Percentiles rank a stretch among this genome's conserved stretches.
Conservation (phyloP, 1,140 invertebrate genomes). For the Hyles vespertilio region DNA sequence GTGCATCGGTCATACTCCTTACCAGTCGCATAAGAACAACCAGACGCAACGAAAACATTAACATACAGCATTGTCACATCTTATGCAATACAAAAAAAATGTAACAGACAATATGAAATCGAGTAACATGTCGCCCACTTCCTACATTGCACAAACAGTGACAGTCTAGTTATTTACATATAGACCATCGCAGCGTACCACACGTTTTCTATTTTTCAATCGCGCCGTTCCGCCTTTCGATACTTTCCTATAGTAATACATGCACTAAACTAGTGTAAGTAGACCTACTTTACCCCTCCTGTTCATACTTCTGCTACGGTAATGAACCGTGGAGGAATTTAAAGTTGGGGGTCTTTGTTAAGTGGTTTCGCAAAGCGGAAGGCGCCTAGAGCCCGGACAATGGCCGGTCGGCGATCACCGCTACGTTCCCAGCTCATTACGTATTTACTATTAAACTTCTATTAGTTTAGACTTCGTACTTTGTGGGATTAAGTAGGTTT, state of each 20-base stretch:
- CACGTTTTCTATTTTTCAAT: slow-evolving; percentile 67
- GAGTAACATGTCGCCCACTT: slow-evolving; percentile 21
- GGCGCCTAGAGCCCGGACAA: slow-evolving; percentile 59
- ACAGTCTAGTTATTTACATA: slow-evolving; percentile 34
- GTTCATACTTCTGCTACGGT: slow-evolving; percentile 24
- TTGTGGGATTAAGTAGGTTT: slow-evolving; percentile 6
- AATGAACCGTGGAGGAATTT: slow-evolving; percentile 34
- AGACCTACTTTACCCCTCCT: slow-evolving; percentile 36
- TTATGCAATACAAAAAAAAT: neutral
- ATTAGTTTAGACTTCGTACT: slow-evolving; percentile 30
- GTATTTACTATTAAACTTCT: slow-evolving; percentile 62
- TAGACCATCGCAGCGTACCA: slow-evolving; percentile 34
- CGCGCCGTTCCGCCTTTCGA: slow-evolving; percentile 65
- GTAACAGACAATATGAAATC: slow-evolving; percentile 9
- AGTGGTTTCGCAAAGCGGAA: slow-evolving; percentile 53
- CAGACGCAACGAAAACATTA: neutral
- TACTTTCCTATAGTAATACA: slow-evolving; percentile 62
- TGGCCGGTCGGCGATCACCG: slow-evolving; percentile 53
- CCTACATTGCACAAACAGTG: slow-evolving; percentile 22
- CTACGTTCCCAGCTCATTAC: slow-evolving; percentile 66
- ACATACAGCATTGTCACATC: neutral
- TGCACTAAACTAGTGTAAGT: slow-evolving; percentile 33
- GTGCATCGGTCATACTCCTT: neutral
- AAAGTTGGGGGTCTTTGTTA: slow-evolving; percentile 38
- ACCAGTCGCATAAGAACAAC: neutral